phyloP scores from a whole-genome alignment of 2,888 invertebrate species.

The Rhogogaster chlorosoma region DNA sequence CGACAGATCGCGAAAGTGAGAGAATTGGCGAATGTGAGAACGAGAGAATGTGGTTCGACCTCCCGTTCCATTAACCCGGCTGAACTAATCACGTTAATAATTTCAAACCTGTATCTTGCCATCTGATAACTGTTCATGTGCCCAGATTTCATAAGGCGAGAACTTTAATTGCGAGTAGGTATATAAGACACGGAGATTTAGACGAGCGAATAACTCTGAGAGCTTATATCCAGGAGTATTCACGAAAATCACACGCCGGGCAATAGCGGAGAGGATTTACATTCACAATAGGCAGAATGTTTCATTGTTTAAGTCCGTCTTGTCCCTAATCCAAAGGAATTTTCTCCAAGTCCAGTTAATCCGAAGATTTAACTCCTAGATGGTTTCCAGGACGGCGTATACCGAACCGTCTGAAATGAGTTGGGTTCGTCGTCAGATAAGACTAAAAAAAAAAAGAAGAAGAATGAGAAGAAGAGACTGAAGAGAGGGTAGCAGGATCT shows the following conservation, averaged over 20 bases:
- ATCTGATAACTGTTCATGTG: not conserved
- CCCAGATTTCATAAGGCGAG: not conserved
- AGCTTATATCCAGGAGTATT: not conserved
- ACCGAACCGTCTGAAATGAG: not conserved
- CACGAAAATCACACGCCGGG: not conserved
- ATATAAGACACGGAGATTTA: not conserved
- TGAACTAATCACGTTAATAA: not conserved
- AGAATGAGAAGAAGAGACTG: not conserved
- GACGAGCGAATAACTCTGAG: not conserved
- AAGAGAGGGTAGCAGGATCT: not conserved
- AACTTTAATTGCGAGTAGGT: not conserved
- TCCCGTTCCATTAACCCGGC: not conserved
- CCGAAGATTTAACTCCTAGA: conserved; percentile 32
- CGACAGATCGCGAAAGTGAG: conserved; percentile 12
- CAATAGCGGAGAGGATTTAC: conserved; percentile 4
- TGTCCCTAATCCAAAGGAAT: conserved; percentile 22
- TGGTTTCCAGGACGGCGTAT: not conserved
- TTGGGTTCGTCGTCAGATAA: conserved; percentile 17
- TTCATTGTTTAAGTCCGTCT: not conserved
- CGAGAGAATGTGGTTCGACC: not conserved
- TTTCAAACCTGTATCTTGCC: not conserved
- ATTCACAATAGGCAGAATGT: conserved; percentile 18
- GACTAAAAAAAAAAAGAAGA: not conserved
- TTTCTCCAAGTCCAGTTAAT: conserved; percentile 17
- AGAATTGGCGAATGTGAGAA: not conserved